Percentiles rank a stretch among this genome's conserved stretches.
These are phyloP conservation scores for Adelges cooleyi DNA, from an alignment of 1,140 invertebrate species.

Conservation along the genomic window DNA sequence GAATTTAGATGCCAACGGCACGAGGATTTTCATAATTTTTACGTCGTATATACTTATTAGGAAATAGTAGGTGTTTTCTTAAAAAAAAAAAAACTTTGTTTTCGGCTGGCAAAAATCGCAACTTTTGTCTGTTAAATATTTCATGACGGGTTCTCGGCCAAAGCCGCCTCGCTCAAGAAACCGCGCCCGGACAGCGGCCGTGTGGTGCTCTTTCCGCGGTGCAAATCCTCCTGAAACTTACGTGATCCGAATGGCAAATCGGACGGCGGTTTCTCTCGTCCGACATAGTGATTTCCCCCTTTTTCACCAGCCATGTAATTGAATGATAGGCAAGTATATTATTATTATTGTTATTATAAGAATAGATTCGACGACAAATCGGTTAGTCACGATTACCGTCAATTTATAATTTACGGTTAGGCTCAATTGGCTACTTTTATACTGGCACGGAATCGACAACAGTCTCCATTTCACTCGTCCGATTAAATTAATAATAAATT, in stretches of 20 bases:
- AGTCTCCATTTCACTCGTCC: too few relatives aligned
- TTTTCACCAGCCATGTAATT: not conserved
- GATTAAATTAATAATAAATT: too few relatives aligned
- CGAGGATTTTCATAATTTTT: slow-evolving; percentile 25
- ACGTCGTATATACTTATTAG: slow-evolving; percentile 3
- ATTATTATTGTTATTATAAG: slow-evolving; percentile 2
- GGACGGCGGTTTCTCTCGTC: too few relatives aligned
- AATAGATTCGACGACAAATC: not conserved
- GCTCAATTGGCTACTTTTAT: slow-evolving; percentile 1
- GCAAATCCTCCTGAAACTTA: not conserved
- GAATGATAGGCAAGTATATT: slow-evolving; percentile 8
- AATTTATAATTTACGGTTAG: slow-evolving; percentile 16
- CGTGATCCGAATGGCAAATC: not conserved
- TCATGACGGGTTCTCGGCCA: slow-evolving; percentile 19
- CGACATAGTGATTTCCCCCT: not conserved
- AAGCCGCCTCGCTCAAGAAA: not conserved
- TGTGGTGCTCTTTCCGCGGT: not conserved
- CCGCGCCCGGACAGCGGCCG: not conserved
- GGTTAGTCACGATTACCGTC: slow-evolving; percentile 14
- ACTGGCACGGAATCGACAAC: not conserved
- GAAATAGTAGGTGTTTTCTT: slow-evolving; percentile 5
- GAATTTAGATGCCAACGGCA: not conserved
- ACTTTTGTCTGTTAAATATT: slow-evolving; percentile 25
- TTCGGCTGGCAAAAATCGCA: not conserved
- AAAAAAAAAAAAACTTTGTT: not conserved